Evolutionary conservation across 2,888 invertebrate species (phyloP).

Genomic region (Leptarthrus brevirostris): DNA sequence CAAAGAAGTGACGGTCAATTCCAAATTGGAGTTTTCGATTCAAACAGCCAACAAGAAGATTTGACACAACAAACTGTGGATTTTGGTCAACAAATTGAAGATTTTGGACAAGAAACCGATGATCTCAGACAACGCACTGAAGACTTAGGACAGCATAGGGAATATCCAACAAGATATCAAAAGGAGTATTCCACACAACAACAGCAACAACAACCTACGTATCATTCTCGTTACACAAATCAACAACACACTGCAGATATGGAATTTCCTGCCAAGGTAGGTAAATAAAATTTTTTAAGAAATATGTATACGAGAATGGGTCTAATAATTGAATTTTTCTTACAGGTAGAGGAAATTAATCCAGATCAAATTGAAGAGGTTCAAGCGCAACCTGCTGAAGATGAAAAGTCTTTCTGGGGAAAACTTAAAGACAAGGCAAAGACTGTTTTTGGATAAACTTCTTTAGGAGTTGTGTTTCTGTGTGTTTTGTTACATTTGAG

Average conservation of each 20-base stretch:
- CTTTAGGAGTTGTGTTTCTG: not conserved
- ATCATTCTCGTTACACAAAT: not conserved
- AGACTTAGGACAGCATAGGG: conserved; percentile 12
- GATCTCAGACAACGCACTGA: conserved; percentile 56
- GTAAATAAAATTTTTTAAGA: not conserved
- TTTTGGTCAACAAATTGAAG: conserved; percentile 38
- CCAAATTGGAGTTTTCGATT: conserved; percentile 47
- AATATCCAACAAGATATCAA: conserved; percentile 12
- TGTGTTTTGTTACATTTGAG: conserved; percentile 12
- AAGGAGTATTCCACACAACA: not conserved
- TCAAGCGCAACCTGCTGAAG: conserved; percentile 10
- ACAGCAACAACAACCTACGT: not conserved
- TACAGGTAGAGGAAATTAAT: conserved; percentile 20
- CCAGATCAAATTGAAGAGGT: conserved; percentile 16
- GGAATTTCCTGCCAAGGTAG: conserved; percentile 48
- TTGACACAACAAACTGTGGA: conserved; percentile 50
- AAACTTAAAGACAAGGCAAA: conserved; percentile 40
- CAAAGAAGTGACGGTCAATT: conserved; percentile 46
- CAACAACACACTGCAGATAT: conserved; percentile 4
- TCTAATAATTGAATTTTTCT: not conserved
- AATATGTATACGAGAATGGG: too few relatives aligned
- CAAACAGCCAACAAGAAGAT: conserved; percentile 49
- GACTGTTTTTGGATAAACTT: conserved; percentile 21
- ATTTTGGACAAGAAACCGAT: conserved; percentile 54
- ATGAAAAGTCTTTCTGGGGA: conserved; percentile 22